Base-by-base conservation (phyloP, 2,888 invertebrate species). In the Petrolisthes manimaculis region DNA sequence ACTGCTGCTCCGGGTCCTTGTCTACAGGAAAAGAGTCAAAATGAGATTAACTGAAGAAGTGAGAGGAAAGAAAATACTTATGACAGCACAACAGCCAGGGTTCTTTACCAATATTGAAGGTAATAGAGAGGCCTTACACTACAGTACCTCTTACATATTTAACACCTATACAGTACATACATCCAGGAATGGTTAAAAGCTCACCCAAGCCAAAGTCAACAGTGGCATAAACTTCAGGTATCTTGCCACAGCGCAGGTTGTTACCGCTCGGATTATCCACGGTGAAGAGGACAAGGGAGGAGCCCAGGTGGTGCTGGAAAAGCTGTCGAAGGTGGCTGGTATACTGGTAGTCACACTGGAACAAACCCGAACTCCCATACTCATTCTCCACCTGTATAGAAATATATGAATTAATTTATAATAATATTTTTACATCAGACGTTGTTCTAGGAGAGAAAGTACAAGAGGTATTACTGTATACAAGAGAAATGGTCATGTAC, bases 201-300 rank as follows among this genome's bases (percentile, higher is more conserved):
- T 71, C 51, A 83, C 83, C 71, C 0, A 69, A 92, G 8, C 95
- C 96, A 92, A 96, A 96, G 92, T 97, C 97, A 87, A 96, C 94
- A 0, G 97, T 97, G 0, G 96, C 95, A 87, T 96, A 95, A 0
- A 95, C 95, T 5, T 94, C 95, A 0, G 95, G 94, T 8, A 96
- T 94, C 51, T 94, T 94, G 0, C 97, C 97, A 91, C 96, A 95
- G 67, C 93, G 93, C 54, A 97, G 93, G 92, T 92, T 92, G 8
- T 92, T 92, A 5, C 93, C 93, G 0, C 93, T 93, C 86, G 93
- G 92, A 0, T 97, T 97, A 93, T 98, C 98, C 0, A 97, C 97
- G 0, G 97, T 97, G 92, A 96, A 98, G 1, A 98, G 93, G 61
- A 96, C 93, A 0, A 97, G 95, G 4, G 95, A 95, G 9, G 95